Evolutionary conservation across 2,797 vertebrate species (phyloP), one percentile per base, ranked within the genome.

Genomic region (Mionectes olivaceus): DNA sequence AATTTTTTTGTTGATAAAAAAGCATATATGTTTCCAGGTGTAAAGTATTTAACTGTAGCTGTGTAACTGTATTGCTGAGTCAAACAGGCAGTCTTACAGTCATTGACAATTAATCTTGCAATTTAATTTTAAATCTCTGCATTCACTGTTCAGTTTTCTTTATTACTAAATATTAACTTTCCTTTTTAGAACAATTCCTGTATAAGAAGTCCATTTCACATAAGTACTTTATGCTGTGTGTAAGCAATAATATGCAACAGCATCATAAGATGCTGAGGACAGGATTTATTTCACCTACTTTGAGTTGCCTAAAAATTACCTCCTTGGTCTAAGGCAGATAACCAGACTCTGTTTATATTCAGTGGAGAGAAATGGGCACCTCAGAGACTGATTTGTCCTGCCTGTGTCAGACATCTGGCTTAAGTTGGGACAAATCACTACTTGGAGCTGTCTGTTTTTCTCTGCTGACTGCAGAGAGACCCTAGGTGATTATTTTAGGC

Each of bases 401-500:
- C 80, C 75, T 73, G 27, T 89, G 83, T 96, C 89, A 95, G 92
- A 82, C 92, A 93, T 84, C 81, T 94, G 96, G 92, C 67, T 95
- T 89, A 84, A 87, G 81, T 4, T 94, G 88, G 89, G 92, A 95
- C 94, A 96, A 93, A 95, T 96, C 90, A 93, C 89, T 95, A n/a
- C 91, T 76, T 89, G 86, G 83, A 79, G 70, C 87, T 93, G 93
- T 78, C 76, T 81, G 61, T 83, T 96, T 95, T 96, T 76, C 96
- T 96, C 92, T 87, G 46, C 92, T 90, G 81, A 84, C 89, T 95
- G 39, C 43, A 71, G 90, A 93, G 73, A 92, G 77, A 89, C 81
- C 88, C 77, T 89, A 69, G 86, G 92, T 96, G 95, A 94, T 94
- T 96, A 96, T 96, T 96, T 96, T 61, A 57, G 86, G 59, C 95